Evolutionary conservation across 1,140 invertebrate species (phyloP), one percentile per base, ranked within the genome.

Genomic region (Drosophila kikkawai): DNA sequence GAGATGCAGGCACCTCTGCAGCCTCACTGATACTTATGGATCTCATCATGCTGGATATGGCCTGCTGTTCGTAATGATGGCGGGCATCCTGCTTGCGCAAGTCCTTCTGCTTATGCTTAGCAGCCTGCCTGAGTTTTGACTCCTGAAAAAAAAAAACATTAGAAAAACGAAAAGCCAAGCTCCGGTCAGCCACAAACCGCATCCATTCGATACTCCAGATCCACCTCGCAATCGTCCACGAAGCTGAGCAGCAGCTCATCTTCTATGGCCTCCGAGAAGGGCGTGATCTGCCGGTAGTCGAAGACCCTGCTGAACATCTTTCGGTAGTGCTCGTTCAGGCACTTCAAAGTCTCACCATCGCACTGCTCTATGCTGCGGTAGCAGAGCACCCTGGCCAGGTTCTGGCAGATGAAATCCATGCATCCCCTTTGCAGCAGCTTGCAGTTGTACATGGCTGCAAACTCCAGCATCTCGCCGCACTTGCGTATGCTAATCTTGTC

Each of bases 341-440:
- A 94, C 51, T 93, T 93, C 36, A 96, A 85, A 0, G 94, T 86
- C 7, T 94, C 93, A 26, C 94, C 92, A 69, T 94, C 94, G n/a
- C 95, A 82, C 58, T 94, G 90, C 71, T 95, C 94, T 42, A 96
- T 91, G 64, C 91, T 93, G 67, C 94, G 94, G 65, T 86, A 93
- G 88, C 96, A 95, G 15, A 96, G 84, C 17, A 96, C 78, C 4
- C 95, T 92, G 0, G 94, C 79, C 34, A 96, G 85, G 92, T 97
- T 96, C 39, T 95, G 92, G 58, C 93, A 94, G 29, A 96, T 95
- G 82, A 95, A 96, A 65, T 96, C 93, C 91, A 96, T 94, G 80
- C 94, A 95, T 32, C 93, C 93, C 3, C 80, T 61, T 79, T 95
- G 94, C 36, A 97, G 85, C 75, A 95, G 93, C 3, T 92, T 74